Percentiles rank a stretch among this genome's conserved stretches.
These are phyloP conservation scores for Synanthedon formicaeformis DNA, from an alignment of 2,888 invertebrate species.

Conservation along the genomic window DNA sequence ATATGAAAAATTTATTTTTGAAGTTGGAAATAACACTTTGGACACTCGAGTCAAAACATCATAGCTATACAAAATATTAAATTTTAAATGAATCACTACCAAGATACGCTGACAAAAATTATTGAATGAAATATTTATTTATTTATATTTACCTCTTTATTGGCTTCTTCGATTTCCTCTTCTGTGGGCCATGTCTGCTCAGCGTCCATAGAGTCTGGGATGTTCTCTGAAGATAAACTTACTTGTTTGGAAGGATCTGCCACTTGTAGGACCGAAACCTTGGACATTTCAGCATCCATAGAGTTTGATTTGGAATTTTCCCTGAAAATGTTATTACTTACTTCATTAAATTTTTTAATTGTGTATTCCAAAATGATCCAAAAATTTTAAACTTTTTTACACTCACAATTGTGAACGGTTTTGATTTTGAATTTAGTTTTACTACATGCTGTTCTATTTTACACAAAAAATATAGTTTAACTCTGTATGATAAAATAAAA, in stretches of 20 bases:
- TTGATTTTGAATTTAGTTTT: no score
- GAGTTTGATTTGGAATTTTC: conserved; percentile 46
- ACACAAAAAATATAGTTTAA: no score
- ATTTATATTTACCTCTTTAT: conserved; percentile 47
- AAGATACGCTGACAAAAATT: no score
- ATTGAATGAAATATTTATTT: no score
- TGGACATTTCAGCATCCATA: conserved; percentile 48
- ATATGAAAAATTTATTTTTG: no score
- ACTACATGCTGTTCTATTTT: no score
- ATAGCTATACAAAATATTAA: no score
- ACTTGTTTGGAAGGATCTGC: conserved; percentile 79
- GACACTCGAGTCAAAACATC: no score
- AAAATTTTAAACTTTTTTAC: neutral
- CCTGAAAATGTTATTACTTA: conserved; percentile 10
- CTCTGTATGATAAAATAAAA: no score
- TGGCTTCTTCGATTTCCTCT: conserved; percentile 85
- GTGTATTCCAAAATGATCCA: no score
- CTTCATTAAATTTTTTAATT: neutral
- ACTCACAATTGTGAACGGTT: neutral
- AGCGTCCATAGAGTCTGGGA: conserved; percentile 91
- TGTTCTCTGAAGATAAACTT: conserved; percentile 81
- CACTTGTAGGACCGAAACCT: conserved; percentile 62
- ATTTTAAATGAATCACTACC: no score
- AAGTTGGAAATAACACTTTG: no score
- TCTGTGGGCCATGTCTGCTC: conserved; percentile 98